phyloP scores from a whole-genome alignment of 2,113 vertebrate genomes.

The Herpetotheres cachinnans region DNA sequence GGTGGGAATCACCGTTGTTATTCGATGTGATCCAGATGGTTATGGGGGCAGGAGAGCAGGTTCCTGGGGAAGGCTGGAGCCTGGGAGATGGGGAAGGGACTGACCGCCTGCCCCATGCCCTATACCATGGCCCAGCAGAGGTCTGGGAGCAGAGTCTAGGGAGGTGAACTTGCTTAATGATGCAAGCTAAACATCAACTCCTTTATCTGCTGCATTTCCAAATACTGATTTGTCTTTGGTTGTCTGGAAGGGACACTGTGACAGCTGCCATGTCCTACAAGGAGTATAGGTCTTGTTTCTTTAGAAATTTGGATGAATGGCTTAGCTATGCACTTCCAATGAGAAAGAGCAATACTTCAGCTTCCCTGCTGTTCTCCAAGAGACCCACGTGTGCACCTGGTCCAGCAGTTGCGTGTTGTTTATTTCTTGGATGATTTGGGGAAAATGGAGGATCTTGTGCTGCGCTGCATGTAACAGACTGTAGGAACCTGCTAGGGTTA shows the following conservation, averaged over 20 bases:
- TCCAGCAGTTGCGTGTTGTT: background rate
- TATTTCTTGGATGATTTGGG: background rate
- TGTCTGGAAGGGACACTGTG: background rate
- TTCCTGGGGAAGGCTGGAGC: background rate
- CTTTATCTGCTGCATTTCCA: background rate
- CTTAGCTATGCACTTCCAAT: background rate
- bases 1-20: background rate
- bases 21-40: background rate
- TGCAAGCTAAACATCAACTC: background rate
- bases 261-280: background rate
- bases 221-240: background rate
- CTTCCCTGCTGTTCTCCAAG: background rate
- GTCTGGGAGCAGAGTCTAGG: background rate
- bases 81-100: background rate
- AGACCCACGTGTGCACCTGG: rapidly evolving
- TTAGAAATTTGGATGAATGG: background rate
- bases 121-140: background rate
- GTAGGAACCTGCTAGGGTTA: background rate
- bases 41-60: background rate
- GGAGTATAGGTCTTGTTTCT: background rate
- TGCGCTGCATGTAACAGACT: background rate
- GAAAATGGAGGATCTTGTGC: background rate
- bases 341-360: background rate
- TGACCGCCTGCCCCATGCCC: no score
- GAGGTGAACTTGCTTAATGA: background rate